Conservation (phyloP, 2,888 invertebrate genomes). For the Drosophila acutilabella region DNA sequence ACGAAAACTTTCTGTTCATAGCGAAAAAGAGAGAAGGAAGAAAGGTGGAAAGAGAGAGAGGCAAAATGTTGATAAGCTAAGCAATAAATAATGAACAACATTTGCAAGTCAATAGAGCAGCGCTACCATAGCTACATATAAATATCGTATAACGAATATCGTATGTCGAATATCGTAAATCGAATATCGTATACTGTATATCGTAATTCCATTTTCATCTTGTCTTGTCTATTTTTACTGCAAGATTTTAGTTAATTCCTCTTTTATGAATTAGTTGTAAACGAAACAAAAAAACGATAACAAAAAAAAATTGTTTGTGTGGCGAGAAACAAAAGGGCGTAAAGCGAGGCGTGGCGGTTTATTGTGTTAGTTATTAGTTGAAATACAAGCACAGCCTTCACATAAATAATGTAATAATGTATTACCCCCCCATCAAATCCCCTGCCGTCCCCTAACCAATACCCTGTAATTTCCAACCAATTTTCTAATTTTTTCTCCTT, state of each 20-base stretch:
- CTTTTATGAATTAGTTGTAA: conserved; percentile 68
- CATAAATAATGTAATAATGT: conserved; percentile 23
- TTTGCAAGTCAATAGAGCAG: conserved; percentile 61
- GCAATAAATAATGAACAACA: conserved; percentile 26
- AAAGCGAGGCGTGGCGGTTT: conserved; percentile 50
- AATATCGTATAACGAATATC: conserved; percentile 10
- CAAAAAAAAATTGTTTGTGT: conserved; percentile 29
- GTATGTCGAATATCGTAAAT: conserved; percentile 8
- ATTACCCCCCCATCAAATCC: neutral
- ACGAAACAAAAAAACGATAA: conserved; percentile 25
- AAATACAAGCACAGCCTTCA: conserved; percentile 43
- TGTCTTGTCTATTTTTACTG: conserved; percentile 32
- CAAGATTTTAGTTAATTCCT: conserved; percentile 62
- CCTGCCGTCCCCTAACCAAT: no score
- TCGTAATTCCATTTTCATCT: conserved; percentile 18
- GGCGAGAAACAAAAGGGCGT: conserved; percentile 29
- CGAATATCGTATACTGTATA: conserved; percentile 21
- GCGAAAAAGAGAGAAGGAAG: conserved; percentile 38
- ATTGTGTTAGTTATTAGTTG: conserved; percentile 53
- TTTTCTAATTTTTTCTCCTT: neutral
- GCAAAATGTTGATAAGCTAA: conserved; percentile 30
- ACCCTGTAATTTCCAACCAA: neutral
- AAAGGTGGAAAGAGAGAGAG: conserved; percentile 9
- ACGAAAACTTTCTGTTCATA: conserved; percentile 63
- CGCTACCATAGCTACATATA: conserved; percentile 59